These are phyloP conservation scores for Tokudaia tokunoshimensis DNA, from an alignment of 2,797 vertebrate species.

Conservation along the genomic window DNA sequence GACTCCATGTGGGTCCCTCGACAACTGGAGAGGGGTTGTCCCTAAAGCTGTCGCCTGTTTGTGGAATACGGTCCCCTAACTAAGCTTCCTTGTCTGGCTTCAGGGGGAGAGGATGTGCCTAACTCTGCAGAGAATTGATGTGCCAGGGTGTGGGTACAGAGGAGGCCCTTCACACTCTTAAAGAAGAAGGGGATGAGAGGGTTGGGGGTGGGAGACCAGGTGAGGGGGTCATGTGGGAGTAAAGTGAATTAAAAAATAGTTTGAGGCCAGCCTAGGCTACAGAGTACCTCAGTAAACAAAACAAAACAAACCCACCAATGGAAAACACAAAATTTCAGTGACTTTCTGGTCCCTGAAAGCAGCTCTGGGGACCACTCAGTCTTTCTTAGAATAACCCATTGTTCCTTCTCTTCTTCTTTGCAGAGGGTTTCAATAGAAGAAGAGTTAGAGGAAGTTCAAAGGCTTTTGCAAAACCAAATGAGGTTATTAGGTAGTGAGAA, in stretches of 20 bases:
- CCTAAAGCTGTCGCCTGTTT: not conserved
- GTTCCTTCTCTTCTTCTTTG: constrained; percentile 44
- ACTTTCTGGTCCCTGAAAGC: not conserved
- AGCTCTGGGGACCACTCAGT: not conserved
- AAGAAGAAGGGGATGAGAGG: not conserved
- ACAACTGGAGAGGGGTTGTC: too few relatives aligned
- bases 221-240: not conserved
- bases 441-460: constrained; percentile 36
- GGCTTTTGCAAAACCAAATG: not conserved
- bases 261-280: not conserved
- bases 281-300: not conserved
- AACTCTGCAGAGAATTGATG: not conserved
- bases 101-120: not conserved
- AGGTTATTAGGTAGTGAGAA: not conserved
- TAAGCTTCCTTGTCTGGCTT: not conserved
- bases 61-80: not conserved
- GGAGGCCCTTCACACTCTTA: not conserved
- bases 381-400: constrained; percentile 13
- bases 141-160: not conserved
- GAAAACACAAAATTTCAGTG: not conserved
- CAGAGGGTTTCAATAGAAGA: constrained; percentile 7
- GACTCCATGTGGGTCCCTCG: not conserved
- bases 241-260: too few relatives aligned
- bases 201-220: not conserved
- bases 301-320: not conserved